These are phyloP conservation scores for Smittia sp. DNA, from an alignment of 2,888 invertebrate species.

Conservation along the genomic window DNA sequence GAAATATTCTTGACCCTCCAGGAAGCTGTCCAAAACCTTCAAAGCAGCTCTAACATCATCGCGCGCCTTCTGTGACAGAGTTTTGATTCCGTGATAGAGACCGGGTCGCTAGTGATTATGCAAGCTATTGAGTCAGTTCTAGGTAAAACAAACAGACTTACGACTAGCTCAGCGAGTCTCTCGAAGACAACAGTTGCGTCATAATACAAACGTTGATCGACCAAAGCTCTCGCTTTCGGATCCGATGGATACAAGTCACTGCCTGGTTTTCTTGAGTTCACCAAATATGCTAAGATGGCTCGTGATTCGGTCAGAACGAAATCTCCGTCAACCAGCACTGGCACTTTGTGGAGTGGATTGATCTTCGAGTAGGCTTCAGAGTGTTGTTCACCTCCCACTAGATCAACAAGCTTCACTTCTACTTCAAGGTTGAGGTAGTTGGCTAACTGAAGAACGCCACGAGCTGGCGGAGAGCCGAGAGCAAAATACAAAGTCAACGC, in stretches of 20 bases:
- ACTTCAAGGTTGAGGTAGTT: background rate
- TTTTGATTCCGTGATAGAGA: background rate
- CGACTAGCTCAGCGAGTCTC: background rate
- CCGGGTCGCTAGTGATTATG: background rate
- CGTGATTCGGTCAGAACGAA: background rate
- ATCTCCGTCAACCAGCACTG: background rate
- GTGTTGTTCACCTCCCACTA: background rate
- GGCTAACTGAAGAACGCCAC: background rate
- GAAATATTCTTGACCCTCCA: slow-evolving; percentile 48
- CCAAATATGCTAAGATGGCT: slow-evolving; percentile 18
- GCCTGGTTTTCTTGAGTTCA: background rate
- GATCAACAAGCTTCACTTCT: slow-evolving; percentile 2
- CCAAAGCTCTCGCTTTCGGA: background rate
- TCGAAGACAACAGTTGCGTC: slow-evolving; percentile 21
- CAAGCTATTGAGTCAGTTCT: too few species aligned
- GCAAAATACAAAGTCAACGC: background rate
- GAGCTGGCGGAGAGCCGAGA: slow-evolving; percentile 14
- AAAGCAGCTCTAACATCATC: background rate
- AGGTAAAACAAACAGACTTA: background rate
- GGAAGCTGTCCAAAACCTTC: slow-evolving; percentile 47
- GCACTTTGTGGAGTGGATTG: slow-evolving; percentile 19
- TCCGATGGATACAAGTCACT: slow-evolving; percentile 13
- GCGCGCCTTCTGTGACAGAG: background rate
- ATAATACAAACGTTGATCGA: slow-evolving; percentile 29
- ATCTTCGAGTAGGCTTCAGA: background rate